Evolutionary conservation across 2,888 invertebrate species (phyloP).

Genomic region (Neria commutata): DNA sequence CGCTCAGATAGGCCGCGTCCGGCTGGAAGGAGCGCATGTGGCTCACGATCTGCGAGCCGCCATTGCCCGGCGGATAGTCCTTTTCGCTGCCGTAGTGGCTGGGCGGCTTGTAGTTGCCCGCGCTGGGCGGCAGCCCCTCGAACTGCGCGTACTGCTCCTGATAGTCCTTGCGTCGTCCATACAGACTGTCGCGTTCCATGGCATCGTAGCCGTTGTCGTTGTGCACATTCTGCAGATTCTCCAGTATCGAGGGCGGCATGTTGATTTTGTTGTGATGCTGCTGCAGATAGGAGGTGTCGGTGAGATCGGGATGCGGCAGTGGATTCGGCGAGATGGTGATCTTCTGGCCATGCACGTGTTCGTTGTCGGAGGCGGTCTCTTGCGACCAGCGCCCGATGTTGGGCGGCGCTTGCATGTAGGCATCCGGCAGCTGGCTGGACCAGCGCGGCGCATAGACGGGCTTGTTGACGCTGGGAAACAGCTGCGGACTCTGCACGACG

Average conservation of each 20-base stretch:
- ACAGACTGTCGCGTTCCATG: constrained; percentile 52
- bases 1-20: constrained; percentile 57
- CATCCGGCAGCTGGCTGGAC: constrained; percentile 72
- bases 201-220: constrained; percentile 55
- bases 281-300: constrained; percentile 68
- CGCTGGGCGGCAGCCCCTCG: constrained; percentile 38
- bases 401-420: constrained; percentile 66
- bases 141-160: constrained; percentile 58
- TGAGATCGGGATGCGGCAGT: constrained; percentile 78
- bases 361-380: constrained; percentile 79
- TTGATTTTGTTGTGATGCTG: constrained; percentile 64
- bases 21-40: constrained; percentile 60
- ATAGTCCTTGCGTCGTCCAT: constrained; percentile 56
- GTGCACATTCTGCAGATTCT: constrained; percentile 68
- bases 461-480: constrained; percentile 71
- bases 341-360: constrained; percentile 65
- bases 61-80: constrained; percentile 48
- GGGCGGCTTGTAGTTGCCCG: constrained; percentile 52
- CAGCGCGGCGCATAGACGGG: constrained; percentile 71
- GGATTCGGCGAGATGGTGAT: constrained; percentile 72
- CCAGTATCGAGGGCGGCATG: constrained; percentile 66
- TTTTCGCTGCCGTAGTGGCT: constrained; percentile 61
- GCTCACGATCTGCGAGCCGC: constrained; percentile 58
- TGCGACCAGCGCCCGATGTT: constrained; percentile 76
- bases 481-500: constrained; percentile 70